phyloP scores from a whole-genome alignment of 2,113 vertebrate species.

The Melanostigma gelatinosum region DNA sequence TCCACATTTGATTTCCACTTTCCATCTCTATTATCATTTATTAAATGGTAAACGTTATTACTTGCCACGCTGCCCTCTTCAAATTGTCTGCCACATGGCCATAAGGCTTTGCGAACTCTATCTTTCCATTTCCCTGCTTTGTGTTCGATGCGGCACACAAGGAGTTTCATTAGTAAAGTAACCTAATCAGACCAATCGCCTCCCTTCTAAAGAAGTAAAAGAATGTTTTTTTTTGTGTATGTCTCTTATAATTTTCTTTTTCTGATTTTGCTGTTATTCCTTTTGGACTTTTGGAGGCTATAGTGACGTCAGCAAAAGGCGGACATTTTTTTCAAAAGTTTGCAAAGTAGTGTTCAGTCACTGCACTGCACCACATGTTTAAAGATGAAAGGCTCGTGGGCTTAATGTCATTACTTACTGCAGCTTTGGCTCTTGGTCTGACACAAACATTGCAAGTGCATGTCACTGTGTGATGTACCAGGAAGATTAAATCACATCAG shows the following conservation, averaged over 20 bases:
- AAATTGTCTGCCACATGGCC: not conserved
- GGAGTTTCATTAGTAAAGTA: not conserved
- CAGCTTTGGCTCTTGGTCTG: constrained; percentile 11
- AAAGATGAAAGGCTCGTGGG: not conserved
- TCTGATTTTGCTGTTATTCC: not conserved
- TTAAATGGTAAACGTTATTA: not conserved
- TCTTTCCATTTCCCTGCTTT: not conserved
- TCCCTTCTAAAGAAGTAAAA: not conserved
- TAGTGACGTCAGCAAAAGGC: not conserved
- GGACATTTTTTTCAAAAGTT: not conserved
- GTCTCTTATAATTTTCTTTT: not conserved
- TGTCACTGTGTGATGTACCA: constrained; percentile 6
- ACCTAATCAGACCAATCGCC: not conserved
- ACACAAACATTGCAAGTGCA: constrained; percentile 6
- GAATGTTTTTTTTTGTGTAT: not conserved
- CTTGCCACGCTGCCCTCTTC: too few species aligned
- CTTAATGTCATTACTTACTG: not conserved
- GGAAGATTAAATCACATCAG: constrained; percentile 31
- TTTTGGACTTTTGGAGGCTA: not conserved
- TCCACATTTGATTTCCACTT: not conserved
- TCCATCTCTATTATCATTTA: not conserved
- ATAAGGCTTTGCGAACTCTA: too few species aligned
- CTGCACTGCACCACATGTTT: not conserved
- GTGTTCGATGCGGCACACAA: not conserved
- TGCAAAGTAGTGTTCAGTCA: not conserved